A percentile compares a stretch with the other conserved stretches of the same genome.
phyloP scores from a whole-genome alignment of 2,113 vertebrate species.

The Laticauda colubrina region DNA sequence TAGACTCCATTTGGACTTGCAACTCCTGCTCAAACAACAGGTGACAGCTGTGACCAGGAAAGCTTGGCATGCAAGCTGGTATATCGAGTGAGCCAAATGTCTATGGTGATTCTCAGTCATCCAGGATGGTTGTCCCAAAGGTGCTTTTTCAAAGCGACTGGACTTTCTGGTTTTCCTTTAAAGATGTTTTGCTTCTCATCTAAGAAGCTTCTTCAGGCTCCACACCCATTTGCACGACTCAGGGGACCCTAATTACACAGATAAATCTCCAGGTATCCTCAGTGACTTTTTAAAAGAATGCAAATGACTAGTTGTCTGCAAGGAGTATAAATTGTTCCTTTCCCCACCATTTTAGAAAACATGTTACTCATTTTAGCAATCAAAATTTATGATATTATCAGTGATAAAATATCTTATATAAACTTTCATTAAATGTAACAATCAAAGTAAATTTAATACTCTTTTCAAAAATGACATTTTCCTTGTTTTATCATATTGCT shows the following conservation, averaged over 20 bases:
- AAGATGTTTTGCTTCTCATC: no score
- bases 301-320: no score
- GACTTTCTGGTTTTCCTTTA: no score
- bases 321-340: no score
- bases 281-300: no score
- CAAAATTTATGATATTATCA: not conserved
- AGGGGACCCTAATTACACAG: no score
- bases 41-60: not conserved
- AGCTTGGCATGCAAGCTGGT: not conserved
- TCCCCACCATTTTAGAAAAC: not conserved
- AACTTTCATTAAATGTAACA: not conserved
- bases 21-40: not conserved
- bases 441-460: not conserved
- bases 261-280: no score
- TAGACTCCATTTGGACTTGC: not conserved
- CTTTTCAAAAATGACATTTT: not conserved
- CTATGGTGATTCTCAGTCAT: no score
- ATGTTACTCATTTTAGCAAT: not conserved
- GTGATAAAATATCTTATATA: not conserved
- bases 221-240: no score
- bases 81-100: not conserved
- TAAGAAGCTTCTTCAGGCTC: no score
- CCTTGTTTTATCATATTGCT: not conserved
- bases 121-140: no score
- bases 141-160: no score